These are phyloP conservation scores for Troides aeacus DNA, from an alignment of 2,888 invertebrate species.

Conservation along the genomic window DNA sequence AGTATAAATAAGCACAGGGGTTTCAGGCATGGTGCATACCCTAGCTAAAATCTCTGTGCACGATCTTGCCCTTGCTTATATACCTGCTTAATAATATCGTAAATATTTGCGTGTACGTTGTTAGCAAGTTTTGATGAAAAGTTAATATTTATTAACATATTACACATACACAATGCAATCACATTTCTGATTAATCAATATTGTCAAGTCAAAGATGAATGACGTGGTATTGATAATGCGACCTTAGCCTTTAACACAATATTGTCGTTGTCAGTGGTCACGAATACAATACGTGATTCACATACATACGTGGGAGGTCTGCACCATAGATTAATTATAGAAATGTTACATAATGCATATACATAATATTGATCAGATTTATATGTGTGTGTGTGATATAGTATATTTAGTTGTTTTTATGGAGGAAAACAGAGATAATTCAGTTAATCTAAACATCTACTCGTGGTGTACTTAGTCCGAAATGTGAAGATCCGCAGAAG, in stretches of 20 bases:
- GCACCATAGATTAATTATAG: background rate
- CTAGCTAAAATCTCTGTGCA: too few relatives aligned
- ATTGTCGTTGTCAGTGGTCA: constrained; percentile 37
- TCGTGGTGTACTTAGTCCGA: too few relatives aligned
- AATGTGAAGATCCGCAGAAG: too few relatives aligned
- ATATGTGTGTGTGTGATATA: background rate
- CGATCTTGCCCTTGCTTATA: too few relatives aligned
- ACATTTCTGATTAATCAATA: constrained; percentile 34
- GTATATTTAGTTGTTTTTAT: background rate
- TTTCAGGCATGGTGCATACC: too few relatives aligned
- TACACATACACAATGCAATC: constrained; percentile 1
- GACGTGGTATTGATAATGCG: constrained; percentile 42
- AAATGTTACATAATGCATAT: background rate
- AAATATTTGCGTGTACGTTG: too few relatives aligned
- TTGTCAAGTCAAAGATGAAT: constrained; percentile 36
- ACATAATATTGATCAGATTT: background rate
- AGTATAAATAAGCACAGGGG: too few relatives aligned
- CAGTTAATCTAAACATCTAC: too few relatives aligned
- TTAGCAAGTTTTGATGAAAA: background rate
- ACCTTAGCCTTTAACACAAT: constrained; percentile 36
- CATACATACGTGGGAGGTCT: background rate
- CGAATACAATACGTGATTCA: constrained; percentile 46
- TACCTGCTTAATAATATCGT: too few relatives aligned
- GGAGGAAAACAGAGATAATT: background rate
- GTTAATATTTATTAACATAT: background rate